Base-by-base conservation (phyloP, 2,113 vertebrate genomes). In the Xenopus borealis region DNA sequence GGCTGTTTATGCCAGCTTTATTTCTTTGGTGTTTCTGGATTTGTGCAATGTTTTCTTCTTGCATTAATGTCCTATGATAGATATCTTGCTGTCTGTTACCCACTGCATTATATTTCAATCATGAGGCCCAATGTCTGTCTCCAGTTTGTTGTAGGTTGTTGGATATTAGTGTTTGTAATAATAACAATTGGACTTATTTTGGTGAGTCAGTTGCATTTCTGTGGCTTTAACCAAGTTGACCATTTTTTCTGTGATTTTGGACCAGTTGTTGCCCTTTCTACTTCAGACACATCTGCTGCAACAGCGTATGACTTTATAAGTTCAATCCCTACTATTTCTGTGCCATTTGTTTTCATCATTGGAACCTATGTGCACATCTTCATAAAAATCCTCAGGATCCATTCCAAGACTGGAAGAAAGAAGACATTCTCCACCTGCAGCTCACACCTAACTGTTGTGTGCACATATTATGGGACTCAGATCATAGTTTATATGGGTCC, bases 11-110 rank as follows among this genome's bases (percentile, higher is more conserved):
- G 78, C 1, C 82, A 85, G 17, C n/a, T 87, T 0, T 82, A 83
- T 62, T 84, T 84, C n/a, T 81, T 84, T 10, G 65, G 83, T 4
- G 3, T 80, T 40, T 86, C 81, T 66, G 83, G 83, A 13, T 81
- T 80, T 11, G 68, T 80, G 1, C 81, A 87, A 78, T 82, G 84
- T 47, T 79, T 73, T 13, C 79, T 87, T 10, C 77, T 85, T 33
- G 80, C 78, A 27, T 78, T 80, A n/a, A 84, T 83, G 85, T 84
- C 84, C 1, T 85, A 80, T 63, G 85, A 87, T 16, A 68, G 64
- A 20, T 82, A 80, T 19, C 18, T 81, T 58, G 82, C 82, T 27
- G 78, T 80, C 69, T 82, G 80, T 58, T 67, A 73, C 11, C 81
- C 80, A 40, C 66, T 85, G 44, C 74, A 78, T 30, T 85, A 83